These are phyloP conservation scores for Hippolais icterina DNA, from an alignment of 2,113 vertebrate species.

Conservation along the genomic window DNA sequence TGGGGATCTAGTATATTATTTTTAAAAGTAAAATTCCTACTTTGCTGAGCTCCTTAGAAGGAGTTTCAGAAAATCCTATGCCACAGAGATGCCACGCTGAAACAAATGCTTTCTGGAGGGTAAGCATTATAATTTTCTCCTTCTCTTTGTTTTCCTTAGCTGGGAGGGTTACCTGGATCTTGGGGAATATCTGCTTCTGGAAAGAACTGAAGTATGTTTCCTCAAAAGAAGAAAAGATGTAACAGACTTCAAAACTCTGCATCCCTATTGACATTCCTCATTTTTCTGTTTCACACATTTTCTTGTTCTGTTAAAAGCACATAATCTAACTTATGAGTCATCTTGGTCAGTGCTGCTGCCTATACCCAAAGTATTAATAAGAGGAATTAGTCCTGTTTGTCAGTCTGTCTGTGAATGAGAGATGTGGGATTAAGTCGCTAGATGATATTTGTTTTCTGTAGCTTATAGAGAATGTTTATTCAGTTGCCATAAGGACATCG, in stretches of 20 bases:
- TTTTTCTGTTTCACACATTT: neutral
- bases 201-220: neutral
- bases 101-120: neutral
- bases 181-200: neutral
- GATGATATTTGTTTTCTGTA: slow-evolving; percentile 29
- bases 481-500: neutral
- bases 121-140: neutral
- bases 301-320: neutral
- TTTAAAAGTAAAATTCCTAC: neutral
- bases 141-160: neutral
- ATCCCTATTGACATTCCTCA: neutral
- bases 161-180: neutral
- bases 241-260: neutral
- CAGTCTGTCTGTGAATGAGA: slow-evolving; percentile 42
- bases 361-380: slow-evolving; percentile 31
- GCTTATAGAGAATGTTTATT: slow-evolving; percentile 13
- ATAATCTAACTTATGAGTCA: neutral
- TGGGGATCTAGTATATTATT: neutral
- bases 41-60: neutral
- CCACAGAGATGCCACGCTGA: neutral
- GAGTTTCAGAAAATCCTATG: neutral
- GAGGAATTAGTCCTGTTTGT: slow-evolving; percentile 44
- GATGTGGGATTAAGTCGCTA: neutral
- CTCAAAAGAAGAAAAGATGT: neutral
- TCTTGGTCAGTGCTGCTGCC: neutral